Evolutionary conservation across 2,113 vertebrate genomes (phyloP).

Genomic region (Oreocharis arfaki): DNA sequence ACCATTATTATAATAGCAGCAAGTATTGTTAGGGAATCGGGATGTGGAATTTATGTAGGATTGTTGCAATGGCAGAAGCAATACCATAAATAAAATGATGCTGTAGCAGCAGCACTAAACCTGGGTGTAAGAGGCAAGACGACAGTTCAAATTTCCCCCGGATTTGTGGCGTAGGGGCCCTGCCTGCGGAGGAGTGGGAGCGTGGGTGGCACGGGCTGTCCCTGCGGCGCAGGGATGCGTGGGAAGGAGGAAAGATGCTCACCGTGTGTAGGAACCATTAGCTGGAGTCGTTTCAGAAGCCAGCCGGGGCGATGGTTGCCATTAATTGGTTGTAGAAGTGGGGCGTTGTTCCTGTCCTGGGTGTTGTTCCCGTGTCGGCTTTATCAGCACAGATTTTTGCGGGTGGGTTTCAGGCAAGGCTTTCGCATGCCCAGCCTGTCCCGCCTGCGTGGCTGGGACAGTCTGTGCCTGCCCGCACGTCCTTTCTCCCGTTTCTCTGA

Average conservation of each 20-base stretch:
- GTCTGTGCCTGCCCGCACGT: not conserved
- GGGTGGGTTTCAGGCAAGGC: not conserved
- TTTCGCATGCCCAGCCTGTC: not conserved
- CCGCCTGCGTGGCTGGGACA: not conserved
- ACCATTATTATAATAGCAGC: constrained; percentile 52
- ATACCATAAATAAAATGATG: constrained; percentile 3
- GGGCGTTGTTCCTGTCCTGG: not conserved
- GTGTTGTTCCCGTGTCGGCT: not conserved
- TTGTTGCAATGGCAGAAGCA: not conserved
- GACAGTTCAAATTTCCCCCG: not conserved
- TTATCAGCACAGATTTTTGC: rapidly evolving
- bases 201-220: not conserved
- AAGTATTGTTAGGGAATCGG: not conserved
- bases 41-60: constrained; percentile 10
- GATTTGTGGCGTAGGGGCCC: not conserved
- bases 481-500: not conserved
- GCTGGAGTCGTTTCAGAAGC: not conserved
- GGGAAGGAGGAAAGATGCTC: not conserved
- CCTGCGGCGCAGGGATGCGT: not conserved
- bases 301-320: not conserved
- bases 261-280: not conserved
- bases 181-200: not conserved
- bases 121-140: not conserved
- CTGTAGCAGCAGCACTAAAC: not conserved
- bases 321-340: not conserved